phyloP scores from a whole-genome alignment of 2,113 vertebrate species.

The Polypterus bichir region DNA sequence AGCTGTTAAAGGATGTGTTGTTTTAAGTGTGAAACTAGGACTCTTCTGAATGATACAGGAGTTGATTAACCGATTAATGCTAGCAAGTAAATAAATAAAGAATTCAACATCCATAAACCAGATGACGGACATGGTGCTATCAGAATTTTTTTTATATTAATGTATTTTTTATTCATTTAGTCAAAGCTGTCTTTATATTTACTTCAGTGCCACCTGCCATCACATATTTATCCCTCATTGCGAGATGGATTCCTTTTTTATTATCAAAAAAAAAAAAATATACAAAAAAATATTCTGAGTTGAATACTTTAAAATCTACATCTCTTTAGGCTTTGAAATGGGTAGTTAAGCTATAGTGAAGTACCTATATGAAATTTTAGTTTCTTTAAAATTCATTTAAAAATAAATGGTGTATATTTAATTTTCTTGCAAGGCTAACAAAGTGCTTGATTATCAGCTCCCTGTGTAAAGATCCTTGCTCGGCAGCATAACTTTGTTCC shows the following conservation, averaged over 20 bases:
- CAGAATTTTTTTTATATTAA: neutral
- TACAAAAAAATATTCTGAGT: neutral
- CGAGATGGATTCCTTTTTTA: neutral
- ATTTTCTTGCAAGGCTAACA: slow-evolving; percentile 43
- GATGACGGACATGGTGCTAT: too few relatives aligned
- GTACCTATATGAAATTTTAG: neutral
- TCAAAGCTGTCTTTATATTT: neutral
- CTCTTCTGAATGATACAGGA: too few relatives aligned
- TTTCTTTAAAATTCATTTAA: slow-evolving; percentile 8
- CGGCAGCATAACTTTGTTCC: slow-evolving; percentile 73
- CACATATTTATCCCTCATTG: neutral
- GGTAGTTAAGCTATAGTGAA: neutral
- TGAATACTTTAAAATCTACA: neutral
- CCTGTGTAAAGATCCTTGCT: slow-evolving; percentile 60
- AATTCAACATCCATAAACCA: too few relatives aligned
- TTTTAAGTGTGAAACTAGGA: too few relatives aligned
- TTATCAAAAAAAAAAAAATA: neutral
- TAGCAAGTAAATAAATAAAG: too few relatives aligned
- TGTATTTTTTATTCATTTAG: slow-evolving; percentile 2
- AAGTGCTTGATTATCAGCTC: slow-evolving; percentile 63
- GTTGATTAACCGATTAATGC: too few relatives aligned
- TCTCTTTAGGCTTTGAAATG: neutral
- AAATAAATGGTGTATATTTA: slow-evolving; percentile 13
- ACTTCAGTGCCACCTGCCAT: neutral
- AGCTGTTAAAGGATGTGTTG: too few relatives aligned